Percentiles rank a stretch among this genome's conserved stretches.
Evolutionary conservation across 2,797 vertebrate species (phyloP).

Genomic region (Alosa sapidissima): DNA sequence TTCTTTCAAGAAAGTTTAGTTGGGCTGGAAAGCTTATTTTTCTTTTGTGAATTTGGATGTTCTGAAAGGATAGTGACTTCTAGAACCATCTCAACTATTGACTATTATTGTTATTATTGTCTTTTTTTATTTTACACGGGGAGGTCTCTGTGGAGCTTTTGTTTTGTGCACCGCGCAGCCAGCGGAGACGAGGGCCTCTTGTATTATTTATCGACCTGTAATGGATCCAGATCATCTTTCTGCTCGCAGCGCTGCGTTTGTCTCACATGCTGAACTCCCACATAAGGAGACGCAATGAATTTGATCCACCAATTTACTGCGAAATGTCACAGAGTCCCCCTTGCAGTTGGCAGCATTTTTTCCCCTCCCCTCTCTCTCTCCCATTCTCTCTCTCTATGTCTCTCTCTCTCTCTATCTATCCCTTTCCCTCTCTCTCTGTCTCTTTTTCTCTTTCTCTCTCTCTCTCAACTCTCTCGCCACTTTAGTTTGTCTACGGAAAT

Average conservation of each 20-base stretch:
- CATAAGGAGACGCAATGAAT: background rate
- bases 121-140: no score
- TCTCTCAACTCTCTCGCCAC: background rate
- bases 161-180: background rate
- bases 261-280: background rate
- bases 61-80: background rate
- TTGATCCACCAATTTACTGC: conserved; percentile 18
- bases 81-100: background rate
- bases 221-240: conserved; percentile 13
- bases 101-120: no score
- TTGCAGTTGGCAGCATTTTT: background rate
- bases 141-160: background rate
- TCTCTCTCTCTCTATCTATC: background rate
- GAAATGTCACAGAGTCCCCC: conserved; percentile 17
- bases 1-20: background rate
- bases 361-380: background rate
- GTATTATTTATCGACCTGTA: conserved; percentile 12
- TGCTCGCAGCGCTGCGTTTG: background rate
- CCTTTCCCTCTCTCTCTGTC: background rate
- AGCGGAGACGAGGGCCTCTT: background rate
- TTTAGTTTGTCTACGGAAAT: background rate
- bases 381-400: background rate
- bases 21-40: background rate
- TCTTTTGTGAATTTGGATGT: background rate
- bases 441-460: background rate